Conservation (phyloP, 2,797 vertebrate species). For the Phaenicophaeus curvirostris region DNA sequence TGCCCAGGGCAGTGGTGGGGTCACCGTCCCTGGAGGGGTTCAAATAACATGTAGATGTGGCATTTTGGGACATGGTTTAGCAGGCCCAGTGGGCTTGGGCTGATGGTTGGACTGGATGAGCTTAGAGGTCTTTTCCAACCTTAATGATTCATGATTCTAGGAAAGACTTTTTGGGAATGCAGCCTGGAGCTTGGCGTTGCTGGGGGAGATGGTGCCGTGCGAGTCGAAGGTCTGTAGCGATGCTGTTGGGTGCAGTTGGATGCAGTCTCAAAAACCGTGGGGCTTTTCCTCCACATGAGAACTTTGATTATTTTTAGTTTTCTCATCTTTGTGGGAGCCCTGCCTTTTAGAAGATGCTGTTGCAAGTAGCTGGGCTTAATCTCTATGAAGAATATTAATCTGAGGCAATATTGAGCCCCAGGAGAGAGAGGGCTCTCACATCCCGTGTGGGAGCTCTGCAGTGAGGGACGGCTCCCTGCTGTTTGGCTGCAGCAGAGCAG, state of each 20-base stretch:
- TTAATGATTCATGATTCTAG: too few species aligned
- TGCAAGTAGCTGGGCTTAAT: neutral
- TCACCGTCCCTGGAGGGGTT: too few species aligned
- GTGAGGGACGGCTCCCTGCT: neutral
- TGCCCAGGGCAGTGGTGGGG: too few species aligned
- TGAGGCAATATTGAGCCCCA: neutral
- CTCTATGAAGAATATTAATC: neutral
- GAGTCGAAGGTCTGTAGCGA: accelerated
- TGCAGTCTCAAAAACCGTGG: neutral
- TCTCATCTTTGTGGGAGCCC: neutral
- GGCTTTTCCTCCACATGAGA: neutral
- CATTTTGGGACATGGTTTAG: too few species aligned
- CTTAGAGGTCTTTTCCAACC: too few species aligned
- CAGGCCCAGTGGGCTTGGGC: too few species aligned
- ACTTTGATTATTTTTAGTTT: neutral
- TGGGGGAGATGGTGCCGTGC: accelerated
- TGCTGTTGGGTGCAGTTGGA: neutral
- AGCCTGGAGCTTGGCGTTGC: neutral
- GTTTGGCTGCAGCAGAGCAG: neutral
- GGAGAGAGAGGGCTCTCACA: neutral
- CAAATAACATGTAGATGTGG: too few species aligned
- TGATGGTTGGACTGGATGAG: too few species aligned
- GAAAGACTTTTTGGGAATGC: neutral
- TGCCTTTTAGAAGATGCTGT: neutral
- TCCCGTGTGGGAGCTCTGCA: neutral